Evolutionary conservation across 2,113 vertebrate genomes (phyloP).

Genomic region (Merops nubicus): DNA sequence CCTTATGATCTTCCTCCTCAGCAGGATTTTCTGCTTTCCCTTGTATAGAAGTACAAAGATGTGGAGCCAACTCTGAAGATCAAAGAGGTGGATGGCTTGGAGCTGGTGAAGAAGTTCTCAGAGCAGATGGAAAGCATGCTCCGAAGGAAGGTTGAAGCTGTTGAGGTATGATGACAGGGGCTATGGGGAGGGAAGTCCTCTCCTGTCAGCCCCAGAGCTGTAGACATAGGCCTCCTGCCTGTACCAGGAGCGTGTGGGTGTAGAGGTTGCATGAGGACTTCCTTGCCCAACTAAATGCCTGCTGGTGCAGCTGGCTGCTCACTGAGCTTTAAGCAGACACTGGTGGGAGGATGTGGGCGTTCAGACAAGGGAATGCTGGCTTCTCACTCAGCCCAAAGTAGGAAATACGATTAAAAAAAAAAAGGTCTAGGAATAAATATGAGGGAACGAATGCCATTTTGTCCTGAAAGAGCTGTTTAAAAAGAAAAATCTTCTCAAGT

Average conservation of each 20-base stretch:
- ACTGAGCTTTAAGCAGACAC: constrained; percentile 36
- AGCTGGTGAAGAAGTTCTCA: constrained; percentile 89
- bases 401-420: constrained; percentile 33
- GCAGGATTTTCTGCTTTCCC: background rate
- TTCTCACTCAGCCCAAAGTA: constrained; percentile 12
- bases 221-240: background rate
- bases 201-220: background rate
- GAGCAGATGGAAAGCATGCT: constrained; percentile 96
- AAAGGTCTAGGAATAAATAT: constrained; percentile 35
- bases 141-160: constrained; percentile 90
- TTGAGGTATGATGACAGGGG: constrained; percentile 78
- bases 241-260: background rate
- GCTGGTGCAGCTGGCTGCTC: constrained; percentile 36
- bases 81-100: constrained; percentile 89
- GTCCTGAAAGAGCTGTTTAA: background rate
- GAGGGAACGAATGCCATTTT: background rate
- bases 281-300: background rate
- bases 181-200: background rate
- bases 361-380: constrained; percentile 56
- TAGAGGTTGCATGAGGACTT: constrained; percentile 24
- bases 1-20: background rate
- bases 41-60: constrained; percentile 90
- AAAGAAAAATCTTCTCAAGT: background rate
- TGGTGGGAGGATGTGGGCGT: constrained; percentile 23
- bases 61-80: constrained; percentile 87